phyloP scores from a whole-genome alignment of 2,797 vertebrate species.

The Gobionotothen gibberifrons region DNA sequence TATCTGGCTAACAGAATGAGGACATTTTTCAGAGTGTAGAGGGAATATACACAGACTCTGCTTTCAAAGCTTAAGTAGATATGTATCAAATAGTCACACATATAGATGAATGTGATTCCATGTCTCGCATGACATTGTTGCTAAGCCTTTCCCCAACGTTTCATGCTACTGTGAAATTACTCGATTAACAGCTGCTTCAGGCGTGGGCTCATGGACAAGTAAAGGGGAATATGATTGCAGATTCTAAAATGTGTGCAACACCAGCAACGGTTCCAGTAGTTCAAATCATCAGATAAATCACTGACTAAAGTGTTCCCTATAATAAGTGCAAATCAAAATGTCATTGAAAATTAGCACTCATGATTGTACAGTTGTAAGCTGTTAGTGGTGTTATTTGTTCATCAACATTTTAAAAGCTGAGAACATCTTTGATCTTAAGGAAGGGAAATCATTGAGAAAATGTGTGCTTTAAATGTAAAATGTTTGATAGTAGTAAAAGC shows the following conservation, averaged over 20 bases:
- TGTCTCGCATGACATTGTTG: conserved; percentile 59
- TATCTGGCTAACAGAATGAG: conserved; percentile 65
- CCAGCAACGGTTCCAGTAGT: conserved; percentile 18
- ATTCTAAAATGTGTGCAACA: conserved; percentile 38
- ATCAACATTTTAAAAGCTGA: background rate
- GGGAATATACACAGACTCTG: conserved; percentile 37
- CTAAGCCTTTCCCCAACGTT: conserved; percentile 57
- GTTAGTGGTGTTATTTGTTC: background rate
- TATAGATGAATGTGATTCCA: conserved; percentile 64
- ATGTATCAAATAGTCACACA: conserved; percentile 65
- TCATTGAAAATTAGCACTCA: conserved; percentile 12
- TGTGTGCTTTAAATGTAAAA: background rate
- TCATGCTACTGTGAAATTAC: conserved; percentile 64
- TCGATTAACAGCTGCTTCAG: conserved; percentile 56
- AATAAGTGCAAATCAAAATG: conserved; percentile 8
- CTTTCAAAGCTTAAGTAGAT: conserved; percentile 67
- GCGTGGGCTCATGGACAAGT: conserved; percentile 45
- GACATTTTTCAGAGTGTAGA: conserved; percentile 59
- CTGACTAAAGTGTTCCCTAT: conserved; percentile 4
- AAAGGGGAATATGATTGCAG: conserved; percentile 37
- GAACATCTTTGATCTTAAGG: background rate
- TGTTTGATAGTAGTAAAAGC: background rate
- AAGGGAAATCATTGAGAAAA: background rate
- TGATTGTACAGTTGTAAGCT: background rate
- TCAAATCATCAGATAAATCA: conserved; percentile 36